Conservation (phyloP, 2,113 vertebrate species). For the Phocoena sinus region DNA sequence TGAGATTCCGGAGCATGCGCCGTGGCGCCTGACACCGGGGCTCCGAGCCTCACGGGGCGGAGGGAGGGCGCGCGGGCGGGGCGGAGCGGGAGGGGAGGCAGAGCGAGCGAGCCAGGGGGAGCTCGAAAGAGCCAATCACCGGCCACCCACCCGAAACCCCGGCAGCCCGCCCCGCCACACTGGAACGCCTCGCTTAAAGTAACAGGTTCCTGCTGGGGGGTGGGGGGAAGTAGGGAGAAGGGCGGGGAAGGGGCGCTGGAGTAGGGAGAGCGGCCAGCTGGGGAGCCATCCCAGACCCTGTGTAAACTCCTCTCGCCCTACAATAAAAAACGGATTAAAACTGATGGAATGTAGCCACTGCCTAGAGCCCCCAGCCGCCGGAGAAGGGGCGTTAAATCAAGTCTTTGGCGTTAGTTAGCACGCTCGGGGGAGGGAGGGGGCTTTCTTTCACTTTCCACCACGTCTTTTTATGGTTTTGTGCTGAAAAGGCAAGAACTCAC, state of each 20-base stretch:
- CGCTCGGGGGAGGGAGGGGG: background rate
- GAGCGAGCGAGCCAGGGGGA: conserved; percentile 51
- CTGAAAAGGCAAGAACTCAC: conserved; percentile 44
- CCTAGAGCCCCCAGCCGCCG: conserved; percentile 36
- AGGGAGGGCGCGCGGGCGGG: conserved; percentile 66
- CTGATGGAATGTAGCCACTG: conserved; percentile 73
- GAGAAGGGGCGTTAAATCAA: conserved; percentile 38
- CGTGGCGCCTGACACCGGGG: conserved; percentile 65
- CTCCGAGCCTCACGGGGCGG: conserved; percentile 61
- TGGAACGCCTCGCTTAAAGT: conserved; percentile 64
- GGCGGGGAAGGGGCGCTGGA: background rate
- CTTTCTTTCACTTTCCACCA: conserved; percentile 42
- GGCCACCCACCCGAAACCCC: conserved; percentile 42
- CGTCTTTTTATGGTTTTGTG: conserved; percentile 51
- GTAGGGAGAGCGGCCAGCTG: conserved; percentile 25
- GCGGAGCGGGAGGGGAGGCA: conserved; percentile 59
- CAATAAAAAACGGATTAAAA: conserved; percentile 77
- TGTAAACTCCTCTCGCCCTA: conserved; percentile 57
- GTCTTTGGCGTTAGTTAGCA: conserved; percentile 43
- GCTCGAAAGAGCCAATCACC: conserved; percentile 66
- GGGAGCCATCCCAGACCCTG: conserved; percentile 43
- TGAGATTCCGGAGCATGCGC: conserved; percentile 84
- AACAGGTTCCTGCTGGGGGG: conserved; percentile 62
- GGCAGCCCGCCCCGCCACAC: conserved; percentile 50
- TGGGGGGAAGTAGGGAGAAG: background rate